Evolutionary conservation across 92 coral and sea anemone genomes (phyloP).

Genomic region (Parazoanthus swiftii): DNA sequence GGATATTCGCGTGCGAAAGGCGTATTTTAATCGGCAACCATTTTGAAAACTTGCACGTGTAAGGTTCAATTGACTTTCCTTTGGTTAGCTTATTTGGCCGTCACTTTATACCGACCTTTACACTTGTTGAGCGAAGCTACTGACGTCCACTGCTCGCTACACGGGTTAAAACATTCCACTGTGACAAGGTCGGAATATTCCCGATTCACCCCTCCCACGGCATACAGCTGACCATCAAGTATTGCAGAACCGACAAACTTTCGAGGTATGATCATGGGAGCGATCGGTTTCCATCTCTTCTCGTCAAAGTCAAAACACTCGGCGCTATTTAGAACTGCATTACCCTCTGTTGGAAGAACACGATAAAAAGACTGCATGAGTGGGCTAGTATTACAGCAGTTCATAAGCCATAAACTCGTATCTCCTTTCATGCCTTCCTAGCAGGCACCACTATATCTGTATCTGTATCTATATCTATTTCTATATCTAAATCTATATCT

Average conservation of each 20-base stretch:
- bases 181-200: slow-evolving; percentile 95
- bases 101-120: slow-evolving; percentile 64
- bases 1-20: too few relatives aligned
- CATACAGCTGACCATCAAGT: slow-evolving; percentile 99
- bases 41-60: too few relatives aligned
- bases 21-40: too few relatives aligned
- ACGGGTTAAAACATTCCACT: slow-evolving; percentile 88
- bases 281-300: slow-evolving; percentile 80
- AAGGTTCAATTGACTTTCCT: too few relatives aligned
- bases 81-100: too few relatives aligned
- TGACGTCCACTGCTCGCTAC: slow-evolving; percentile 91
- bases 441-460: too few relatives aligned
- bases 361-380: neutral
- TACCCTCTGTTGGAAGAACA: slow-evolving; percentile 60
- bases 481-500: too few relatives aligned
- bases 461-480: too few relatives aligned
- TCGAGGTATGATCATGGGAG: slow-evolving; percentile 93
- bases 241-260: slow-evolving; percentile 89
- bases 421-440: too few relatives aligned
- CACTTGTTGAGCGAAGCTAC: slow-evolving; percentile 92
- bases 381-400: neutral
- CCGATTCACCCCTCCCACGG: slow-evolving; percentile 93
- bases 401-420: too few relatives aligned
- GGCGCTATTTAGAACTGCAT: slow-evolving; percentile 74
- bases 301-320: slow-evolving; percentile 89